Conservation (phyloP, 1,140 invertebrate genomes). For the Aplysia californica region DNA sequence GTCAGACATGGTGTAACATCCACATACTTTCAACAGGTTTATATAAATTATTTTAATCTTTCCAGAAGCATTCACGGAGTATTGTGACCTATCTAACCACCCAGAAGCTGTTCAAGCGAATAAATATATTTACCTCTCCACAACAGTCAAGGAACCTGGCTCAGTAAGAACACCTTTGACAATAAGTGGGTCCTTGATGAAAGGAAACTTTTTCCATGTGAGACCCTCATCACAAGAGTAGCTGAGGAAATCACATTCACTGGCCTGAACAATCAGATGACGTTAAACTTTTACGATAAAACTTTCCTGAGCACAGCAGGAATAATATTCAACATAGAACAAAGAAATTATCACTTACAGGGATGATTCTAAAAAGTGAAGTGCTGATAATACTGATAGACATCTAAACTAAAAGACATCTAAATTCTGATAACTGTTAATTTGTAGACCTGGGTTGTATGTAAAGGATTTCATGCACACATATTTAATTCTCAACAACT, state of each 20-base stretch:
- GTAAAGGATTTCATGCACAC: not conserved
- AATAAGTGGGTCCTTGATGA: conserved; percentile 73
- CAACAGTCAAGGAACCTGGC: conserved; percentile 72
- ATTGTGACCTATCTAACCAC: too few relatives aligned
- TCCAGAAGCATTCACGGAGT: too few relatives aligned
- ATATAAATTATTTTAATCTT: too few relatives aligned
- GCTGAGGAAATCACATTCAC: conserved; percentile 29
- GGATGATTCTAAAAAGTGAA: not conserved
- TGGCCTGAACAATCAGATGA: not conserved
- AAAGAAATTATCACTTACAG: not conserved
- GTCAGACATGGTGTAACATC: too few relatives aligned
- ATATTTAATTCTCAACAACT: not conserved
- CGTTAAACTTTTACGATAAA: too few relatives aligned
- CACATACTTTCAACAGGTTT: too few relatives aligned
- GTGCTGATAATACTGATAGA: too few relatives aligned
- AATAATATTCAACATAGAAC: conserved; percentile 6
- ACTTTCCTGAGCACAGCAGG: too few relatives aligned
- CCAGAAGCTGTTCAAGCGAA: too few relatives aligned
- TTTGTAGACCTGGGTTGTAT: too few relatives aligned
- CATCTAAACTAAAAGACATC: too few relatives aligned
- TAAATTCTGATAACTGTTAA: too few relatives aligned
- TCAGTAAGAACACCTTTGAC: conserved; percentile 92
- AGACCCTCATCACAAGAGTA: conserved; percentile 90
- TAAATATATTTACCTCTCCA: conserved; percentile 52
- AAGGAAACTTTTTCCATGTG: conserved; percentile 79